These are phyloP conservation scores for Oreochromis tanganicae DNA, from an alignment of 2,113 vertebrate species.

Conservation along the genomic window DNA sequence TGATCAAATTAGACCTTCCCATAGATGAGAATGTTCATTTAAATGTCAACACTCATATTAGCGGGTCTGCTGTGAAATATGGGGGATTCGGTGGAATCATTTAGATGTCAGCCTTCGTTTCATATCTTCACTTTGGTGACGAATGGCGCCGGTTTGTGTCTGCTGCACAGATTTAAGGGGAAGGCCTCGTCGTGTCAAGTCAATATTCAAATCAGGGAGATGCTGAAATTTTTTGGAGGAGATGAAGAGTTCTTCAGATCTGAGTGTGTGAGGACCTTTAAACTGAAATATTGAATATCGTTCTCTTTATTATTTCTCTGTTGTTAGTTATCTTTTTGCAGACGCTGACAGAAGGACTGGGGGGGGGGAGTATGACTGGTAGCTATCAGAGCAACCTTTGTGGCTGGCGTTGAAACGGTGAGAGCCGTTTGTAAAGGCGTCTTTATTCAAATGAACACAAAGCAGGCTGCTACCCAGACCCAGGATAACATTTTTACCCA, in stretches of 20 bases:
- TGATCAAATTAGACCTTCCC: constrained; percentile 57
- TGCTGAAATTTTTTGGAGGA: not conserved
- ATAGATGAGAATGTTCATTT: constrained; percentile 59
- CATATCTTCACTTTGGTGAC: constrained; percentile 30
- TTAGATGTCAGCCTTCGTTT: constrained; percentile 45
- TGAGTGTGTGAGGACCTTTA: not conserved
- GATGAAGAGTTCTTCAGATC: not conserved
- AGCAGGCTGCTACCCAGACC: not conserved
- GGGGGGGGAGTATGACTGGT: not conserved
- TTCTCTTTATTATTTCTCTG: not conserved
- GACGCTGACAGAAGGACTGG: not conserved
- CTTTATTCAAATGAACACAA: not conserved
- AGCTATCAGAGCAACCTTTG: not conserved
- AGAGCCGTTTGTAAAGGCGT: not conserved
- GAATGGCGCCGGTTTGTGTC: constrained; percentile 34
- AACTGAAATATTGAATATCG: not conserved
- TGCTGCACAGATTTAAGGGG: constrained; percentile 20
- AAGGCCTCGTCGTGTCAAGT: constrained; percentile 31
- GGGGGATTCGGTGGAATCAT: constrained; percentile 37
- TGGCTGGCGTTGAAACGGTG: not conserved
- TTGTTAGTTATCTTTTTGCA: not conserved
- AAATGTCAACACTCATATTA: constrained; percentile 62
- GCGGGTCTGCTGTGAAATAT: constrained; percentile 44
- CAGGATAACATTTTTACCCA: not conserved
- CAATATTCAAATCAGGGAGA: constrained; percentile 20